Percentiles rank a stretch among this genome's conserved stretches.
phyloP scores from a whole-genome alignment of 2,888 invertebrate genomes.

The Aricia artaxerxes region DNA sequence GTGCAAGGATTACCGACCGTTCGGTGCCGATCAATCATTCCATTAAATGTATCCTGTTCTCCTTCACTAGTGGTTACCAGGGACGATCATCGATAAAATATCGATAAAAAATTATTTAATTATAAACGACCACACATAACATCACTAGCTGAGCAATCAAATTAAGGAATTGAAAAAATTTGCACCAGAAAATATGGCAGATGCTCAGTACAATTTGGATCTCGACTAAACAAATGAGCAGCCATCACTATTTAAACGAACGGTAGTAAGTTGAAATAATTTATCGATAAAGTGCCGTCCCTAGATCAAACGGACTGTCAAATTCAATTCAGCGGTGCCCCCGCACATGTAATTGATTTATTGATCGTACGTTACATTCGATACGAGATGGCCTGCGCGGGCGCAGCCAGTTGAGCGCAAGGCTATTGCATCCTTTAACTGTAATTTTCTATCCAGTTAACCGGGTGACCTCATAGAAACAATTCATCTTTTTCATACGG shows the following conservation, averaged over 20 bases:
- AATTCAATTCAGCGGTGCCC: conserved; percentile 78
- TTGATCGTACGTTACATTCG: conserved; percentile 80
- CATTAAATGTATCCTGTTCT: conserved; percentile 80
- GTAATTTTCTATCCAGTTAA: conserved; percentile 60
- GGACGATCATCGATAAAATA: conserved; percentile 45
- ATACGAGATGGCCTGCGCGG: conserved; percentile 66
- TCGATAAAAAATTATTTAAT: conserved; percentile 44
- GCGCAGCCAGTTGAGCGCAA: conserved; percentile 47
- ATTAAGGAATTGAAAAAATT: background rate
- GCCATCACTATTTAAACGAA: background rate
- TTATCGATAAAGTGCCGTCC: conserved; percentile 46
- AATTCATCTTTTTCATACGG: conserved; percentile 50
- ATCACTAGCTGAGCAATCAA: background rate
- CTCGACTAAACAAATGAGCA: conserved; percentile 24
- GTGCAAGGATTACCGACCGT: conserved; percentile 77
- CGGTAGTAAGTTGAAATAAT: conserved; percentile 32
- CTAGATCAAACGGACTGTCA: conserved; percentile 75
- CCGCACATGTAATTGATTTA: conserved; percentile 79
- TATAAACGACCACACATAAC: background rate
- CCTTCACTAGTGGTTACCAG: conserved; percentile 59
- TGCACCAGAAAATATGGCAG: background rate
- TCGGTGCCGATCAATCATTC: conserved; percentile 77
- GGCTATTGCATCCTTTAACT: conserved; percentile 46
- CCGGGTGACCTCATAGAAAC: conserved; percentile 68
- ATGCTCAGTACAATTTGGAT: background rate